A percentile compares a stretch with the other conserved stretches of the same genome.
These are phyloP conservation scores for Bubo bubo DNA, from an alignment of 2,113 vertebrate genomes.

Conservation along the genomic window DNA sequence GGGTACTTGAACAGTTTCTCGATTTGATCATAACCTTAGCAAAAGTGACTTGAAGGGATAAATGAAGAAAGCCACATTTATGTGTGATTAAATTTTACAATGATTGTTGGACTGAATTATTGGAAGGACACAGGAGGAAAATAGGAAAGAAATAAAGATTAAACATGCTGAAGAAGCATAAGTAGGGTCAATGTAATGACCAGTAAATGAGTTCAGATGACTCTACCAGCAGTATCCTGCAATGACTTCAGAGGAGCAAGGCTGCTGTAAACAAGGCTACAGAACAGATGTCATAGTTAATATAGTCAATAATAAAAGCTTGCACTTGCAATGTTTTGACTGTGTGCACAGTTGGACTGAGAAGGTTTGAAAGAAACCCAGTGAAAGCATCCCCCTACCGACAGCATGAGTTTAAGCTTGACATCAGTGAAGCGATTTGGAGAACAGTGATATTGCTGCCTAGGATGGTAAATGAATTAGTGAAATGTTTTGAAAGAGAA, in stretches of 20 bases:
- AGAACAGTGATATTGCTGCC: not conserved
- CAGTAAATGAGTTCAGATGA: not conserved
- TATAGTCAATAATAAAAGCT: constrained; percentile 5
- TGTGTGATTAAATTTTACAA: not conserved
- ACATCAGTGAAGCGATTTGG: not conserved
- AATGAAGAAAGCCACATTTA: not conserved
- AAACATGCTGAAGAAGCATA: not conserved
- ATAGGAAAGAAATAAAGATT: not conserved
- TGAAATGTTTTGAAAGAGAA: not conserved
- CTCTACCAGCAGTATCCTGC: not conserved
- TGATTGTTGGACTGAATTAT: not conserved
- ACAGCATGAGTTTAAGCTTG: not conserved
- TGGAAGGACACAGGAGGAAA: not conserved
- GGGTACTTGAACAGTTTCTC: not conserved
- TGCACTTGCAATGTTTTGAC: not conserved
- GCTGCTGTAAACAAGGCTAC: not conserved
- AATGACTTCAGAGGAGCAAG: not conserved
- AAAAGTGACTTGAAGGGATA: not conserved
- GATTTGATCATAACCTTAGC: not conserved
- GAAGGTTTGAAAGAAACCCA: constrained; percentile 1
- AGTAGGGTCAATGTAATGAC: not conserved
- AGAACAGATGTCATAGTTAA: constrained; percentile 20
- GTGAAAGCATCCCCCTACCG: not conserved
- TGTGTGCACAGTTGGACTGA: not conserved
- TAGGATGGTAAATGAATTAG: not conserved